A percentile compares a stretch with the other conserved stretches of the same genome.
Conservation (phyloP, 1,140 invertebrate genomes). For the Drosophila jambulina region DNA sequence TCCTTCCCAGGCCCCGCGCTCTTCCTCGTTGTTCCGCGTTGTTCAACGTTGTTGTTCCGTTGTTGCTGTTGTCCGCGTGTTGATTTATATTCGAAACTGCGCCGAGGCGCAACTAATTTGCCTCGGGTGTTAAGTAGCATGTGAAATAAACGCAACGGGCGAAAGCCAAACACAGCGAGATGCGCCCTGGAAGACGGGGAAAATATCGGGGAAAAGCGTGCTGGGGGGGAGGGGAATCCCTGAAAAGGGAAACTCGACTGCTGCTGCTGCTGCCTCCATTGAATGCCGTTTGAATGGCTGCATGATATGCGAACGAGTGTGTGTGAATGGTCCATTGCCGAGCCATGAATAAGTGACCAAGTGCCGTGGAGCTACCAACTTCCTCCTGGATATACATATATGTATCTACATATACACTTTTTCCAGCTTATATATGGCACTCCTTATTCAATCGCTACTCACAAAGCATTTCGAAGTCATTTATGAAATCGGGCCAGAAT, state of each 20-base stretch:
- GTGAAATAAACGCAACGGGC: constrained; percentile 49
- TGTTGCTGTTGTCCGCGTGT: constrained; percentile 46
- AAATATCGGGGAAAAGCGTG: constrained; percentile 6
- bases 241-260: constrained; percentile 32
- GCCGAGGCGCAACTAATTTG: constrained; percentile 79
- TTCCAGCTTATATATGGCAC: no score
- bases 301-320: constrained; percentile 18
- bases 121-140: constrained; percentile 79
- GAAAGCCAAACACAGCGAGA: constrained; percentile 25
- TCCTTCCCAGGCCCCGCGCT: background rate
- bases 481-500: constrained; percentile 28
- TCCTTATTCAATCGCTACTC: constrained; percentile 23
- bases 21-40: background rate
- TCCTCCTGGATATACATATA: constrained; percentile 2
- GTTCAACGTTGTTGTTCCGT: constrained; percentile 18
- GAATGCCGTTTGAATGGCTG: constrained; percentile 39
- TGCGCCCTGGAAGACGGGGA: background rate
- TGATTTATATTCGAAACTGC: constrained; percentile 75
- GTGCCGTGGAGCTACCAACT: background rate
- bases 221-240: background rate
- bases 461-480: constrained; percentile 25
- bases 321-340: constrained; percentile 35
- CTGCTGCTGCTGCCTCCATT: constrained; percentile 7
- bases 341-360: constrained; percentile 30
- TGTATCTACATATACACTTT: background rate